Base-by-base conservation (phyloP, 2,797 vertebrate genomes). In the Botia almorhae region DNA sequence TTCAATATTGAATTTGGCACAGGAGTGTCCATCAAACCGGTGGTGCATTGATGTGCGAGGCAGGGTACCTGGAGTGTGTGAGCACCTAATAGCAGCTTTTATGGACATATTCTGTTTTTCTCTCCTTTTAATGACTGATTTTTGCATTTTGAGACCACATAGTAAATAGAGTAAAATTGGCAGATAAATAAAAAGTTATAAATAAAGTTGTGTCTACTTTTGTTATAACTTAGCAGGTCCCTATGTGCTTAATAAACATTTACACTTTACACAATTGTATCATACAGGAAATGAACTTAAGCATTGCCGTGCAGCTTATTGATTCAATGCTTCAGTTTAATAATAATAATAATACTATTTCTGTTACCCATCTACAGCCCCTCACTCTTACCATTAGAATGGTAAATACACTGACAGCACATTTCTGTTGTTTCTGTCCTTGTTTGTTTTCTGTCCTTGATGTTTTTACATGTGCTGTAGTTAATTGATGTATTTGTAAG, bases 1-100 rank as follows among this genome's bases (percentile, higher is more conserved):
- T 75, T 78, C 55, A 51, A 64, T 21, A 50, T 26, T 58, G 43
- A 80, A 82, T 85, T 65, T 74, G 69, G 64, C 73, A n/a, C 74
- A 70, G 36, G 36, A 17, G 56, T 69, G 65, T 61, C 63, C 51
- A 76, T 79, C 33, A 48, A 51, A 70, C 4, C 21, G 33, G 46
- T 21, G 7, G 43, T 64, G 26, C 33, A 33, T 36, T 76, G 33
- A 63, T 23, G 55, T 39, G 23, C 46, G 21, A 60, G 51, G 55
- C 11, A 6, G 8, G 19, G 48, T 50, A 58, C 56, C 12, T 65
- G 2, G 11, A 29, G 17, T 60, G 53, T 58, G 23, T 60, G 60
- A 69, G 36, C 56, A 55, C 23, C 65, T 69, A 36, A 68, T 46
- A 46, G 14, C 55, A 26, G 55, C 14, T 21, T 61, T 74, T 74